Base-by-base conservation (phyloP, 2,113 vertebrate species). In the Charadrius vociferus region DNA sequence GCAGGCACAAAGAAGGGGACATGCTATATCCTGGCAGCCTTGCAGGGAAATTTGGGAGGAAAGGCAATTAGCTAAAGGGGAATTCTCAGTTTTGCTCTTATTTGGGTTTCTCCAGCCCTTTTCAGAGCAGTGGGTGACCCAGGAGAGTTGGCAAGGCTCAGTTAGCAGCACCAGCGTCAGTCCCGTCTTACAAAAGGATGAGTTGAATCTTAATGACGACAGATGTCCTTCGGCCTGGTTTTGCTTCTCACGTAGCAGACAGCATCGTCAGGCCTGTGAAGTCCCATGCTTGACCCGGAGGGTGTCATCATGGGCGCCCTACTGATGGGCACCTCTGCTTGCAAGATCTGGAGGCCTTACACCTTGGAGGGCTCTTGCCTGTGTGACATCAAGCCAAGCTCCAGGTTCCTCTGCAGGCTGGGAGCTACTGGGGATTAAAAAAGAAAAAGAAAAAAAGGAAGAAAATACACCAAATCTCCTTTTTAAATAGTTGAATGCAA, bases 401-500 rank as follows among this genome's bases (percentile, higher is more conserved):
- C 43, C 29, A 43, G 43, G 53, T 92, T 92, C 61, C 65, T 80
- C 75, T 91, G 62, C n/a, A 72, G 79, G 83, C 78, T 93, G 41
- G 74, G 83, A 59, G 53, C 81, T 93, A 47, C 47, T 78, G 77
- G 41, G 81, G 90, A 77, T 95, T 93, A 37, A 83, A 87, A 77
- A 84, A 90, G 23, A 18, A 55, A 50, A 27, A 24, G 4, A 7
- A 18, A 30, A 29, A 70, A 32, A 37, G 37, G 67, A 74, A 93
- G 77, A 96, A 94, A 95, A 97, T 71, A 92, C 81, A 91, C 78
- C 62, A 92, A 96, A 97, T 95, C 97, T 95, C 66, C 80, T 93
- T 92, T 95, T 73, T 86, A 95, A 95, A 89, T 71, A 95, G 93
- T 88, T 95, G 91, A 95, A 94, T 96, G 85, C 95, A 97, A 96